Percentiles rank a stretch among this genome's conserved stretches.
Evolutionary conservation across 2,113 vertebrate genomes (phyloP).

Genomic region (Orthochromis malagaraziensis): DNA sequence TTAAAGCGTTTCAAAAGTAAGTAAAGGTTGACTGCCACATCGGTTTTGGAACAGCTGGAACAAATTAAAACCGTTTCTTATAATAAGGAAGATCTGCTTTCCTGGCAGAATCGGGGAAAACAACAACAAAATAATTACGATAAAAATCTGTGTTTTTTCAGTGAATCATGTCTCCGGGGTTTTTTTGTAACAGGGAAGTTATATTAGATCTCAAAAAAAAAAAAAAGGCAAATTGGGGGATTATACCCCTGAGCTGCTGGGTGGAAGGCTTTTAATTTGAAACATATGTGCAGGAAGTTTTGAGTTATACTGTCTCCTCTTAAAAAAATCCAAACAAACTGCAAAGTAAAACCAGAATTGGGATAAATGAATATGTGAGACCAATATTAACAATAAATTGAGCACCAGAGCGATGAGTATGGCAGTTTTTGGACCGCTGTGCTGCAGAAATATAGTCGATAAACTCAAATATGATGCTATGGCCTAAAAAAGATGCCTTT

Average conservation of each 20-base stretch:
- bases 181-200: fast-evolving
- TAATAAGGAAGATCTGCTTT: neutral
- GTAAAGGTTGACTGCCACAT: neutral
- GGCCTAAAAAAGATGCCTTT: fast-evolving
- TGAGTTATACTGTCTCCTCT: neutral
- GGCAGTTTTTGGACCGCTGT: neutral
- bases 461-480: neutral
- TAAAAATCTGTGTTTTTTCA: fast-evolving
- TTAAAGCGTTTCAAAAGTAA: neutral
- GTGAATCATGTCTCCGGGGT: fast-evolving
- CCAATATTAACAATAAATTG: neutral
- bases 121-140: neutral
- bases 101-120: neutral
- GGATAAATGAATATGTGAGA: fast-evolving
- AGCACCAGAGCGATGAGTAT: fast-evolving
- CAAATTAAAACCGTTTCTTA: neutral
- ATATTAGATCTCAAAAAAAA: neutral
- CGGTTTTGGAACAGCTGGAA: neutral
- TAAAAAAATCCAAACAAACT: neutral
- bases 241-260: neutral
- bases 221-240: neutral
- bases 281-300: neutral
- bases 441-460: neutral
- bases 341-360: neutral
- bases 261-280: neutral